Conservation (phyloP, 2,888 invertebrate species). For the Brachyopa scutellaris region DNA sequence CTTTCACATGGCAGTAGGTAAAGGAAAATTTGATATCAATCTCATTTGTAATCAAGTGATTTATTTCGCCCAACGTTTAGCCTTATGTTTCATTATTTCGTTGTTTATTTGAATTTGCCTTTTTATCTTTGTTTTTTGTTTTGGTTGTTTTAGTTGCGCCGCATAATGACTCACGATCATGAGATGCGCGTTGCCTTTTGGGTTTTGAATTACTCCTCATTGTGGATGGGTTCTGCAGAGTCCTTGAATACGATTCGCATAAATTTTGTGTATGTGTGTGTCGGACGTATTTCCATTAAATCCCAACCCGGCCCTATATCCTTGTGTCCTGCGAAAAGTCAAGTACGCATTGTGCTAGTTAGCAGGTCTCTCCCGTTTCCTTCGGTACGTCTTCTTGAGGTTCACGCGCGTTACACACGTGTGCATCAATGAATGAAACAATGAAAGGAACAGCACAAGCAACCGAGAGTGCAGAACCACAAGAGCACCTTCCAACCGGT, state of each 20-base stretch:
- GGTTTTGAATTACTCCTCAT: not conserved
- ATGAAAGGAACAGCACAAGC: conserved; percentile 19
- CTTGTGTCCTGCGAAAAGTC: not conserved
- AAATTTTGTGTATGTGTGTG: too few relatives aligned
- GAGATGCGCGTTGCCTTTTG: not conserved
- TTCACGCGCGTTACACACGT: conserved; percentile 35
- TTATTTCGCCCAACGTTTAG: conserved; percentile 20
- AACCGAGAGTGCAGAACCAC: not conserved
- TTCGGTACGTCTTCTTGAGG: not conserved
- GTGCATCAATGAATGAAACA: conserved; percentile 11
- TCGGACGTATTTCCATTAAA: too few relatives aligned
- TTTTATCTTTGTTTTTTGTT: not conserved
- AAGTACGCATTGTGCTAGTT: not conserved
- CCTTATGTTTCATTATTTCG: not conserved
- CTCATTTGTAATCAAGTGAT: conserved; percentile 35
- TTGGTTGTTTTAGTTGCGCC: not conserved
- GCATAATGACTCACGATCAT: conserved; percentile 13
- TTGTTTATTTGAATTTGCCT: not conserved
- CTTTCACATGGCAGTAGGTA: not conserved
- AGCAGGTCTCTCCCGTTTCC: not conserved
- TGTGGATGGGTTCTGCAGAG: too few relatives aligned
- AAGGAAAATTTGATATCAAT: conserved; percentile 26
- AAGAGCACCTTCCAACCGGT: not conserved
- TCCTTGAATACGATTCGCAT: too few relatives aligned
- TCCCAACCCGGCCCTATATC: not conserved